Base-by-base conservation (phyloP, 2,113 vertebrate genomes). In the Protobothrops flavoviridis region DNA sequence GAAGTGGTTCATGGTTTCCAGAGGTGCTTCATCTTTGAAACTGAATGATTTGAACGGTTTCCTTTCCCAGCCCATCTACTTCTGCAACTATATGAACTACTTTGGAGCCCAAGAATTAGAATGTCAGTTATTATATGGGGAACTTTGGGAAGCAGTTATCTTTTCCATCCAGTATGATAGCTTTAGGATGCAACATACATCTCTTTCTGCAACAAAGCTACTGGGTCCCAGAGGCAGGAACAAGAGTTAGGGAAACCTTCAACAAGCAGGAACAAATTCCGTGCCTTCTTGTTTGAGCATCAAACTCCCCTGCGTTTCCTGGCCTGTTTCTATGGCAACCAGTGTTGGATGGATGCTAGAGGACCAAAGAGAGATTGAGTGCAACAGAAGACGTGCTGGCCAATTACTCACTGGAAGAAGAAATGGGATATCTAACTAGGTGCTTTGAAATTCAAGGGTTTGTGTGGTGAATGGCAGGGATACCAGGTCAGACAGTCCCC, bases 241-340 rank as follows among this genome's bases (percentile, higher is more conserved):
- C 26, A 15, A 53, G 43, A 45, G 24, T 33, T 88, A 48, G 24
- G 26, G 56, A 93, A 87, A 64, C 15, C 93, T 1, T 94, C 87
- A 29, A 87, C 15, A 64, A 96, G 92, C 29, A 69, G 90, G 53
- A 3, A 5, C 64, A 87, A 23, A 81, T 81, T 89, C 93, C 93
- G 43, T 0, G 5, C 23, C 1, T 0, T 92, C 87, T 64, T 93
- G 88, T 92, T 86, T 39, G 93, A 85, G 85, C 50, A 57, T 20
- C 94, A 92, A 93, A 94, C 95, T 94, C 95, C 95, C 95, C 96
- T 95, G 93, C 95, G 95, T 97, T 97, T 96, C 93, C 97, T 95
- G 95, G 96, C 95, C 95, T 92, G 97, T 98, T 98, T 93, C 97
- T 97, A 98, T 98, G 97, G 96, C 96, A 97, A 98, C 97, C 52